Conservation (phyloP, 2,113 vertebrate species). For the Cygnus buccinator region DNA sequence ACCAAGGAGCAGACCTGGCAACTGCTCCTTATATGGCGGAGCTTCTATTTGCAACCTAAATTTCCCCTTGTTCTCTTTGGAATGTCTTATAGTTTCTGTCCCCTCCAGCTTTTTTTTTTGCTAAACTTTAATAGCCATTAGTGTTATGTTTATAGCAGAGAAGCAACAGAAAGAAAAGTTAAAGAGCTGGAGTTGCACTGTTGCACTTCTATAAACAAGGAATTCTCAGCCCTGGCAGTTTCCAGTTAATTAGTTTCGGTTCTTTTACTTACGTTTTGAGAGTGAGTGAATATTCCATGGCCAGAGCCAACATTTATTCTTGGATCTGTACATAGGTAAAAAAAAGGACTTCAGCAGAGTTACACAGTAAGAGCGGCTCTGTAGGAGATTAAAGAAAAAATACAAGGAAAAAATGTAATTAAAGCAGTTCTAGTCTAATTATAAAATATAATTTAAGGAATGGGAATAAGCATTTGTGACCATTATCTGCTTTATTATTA, state of each 20-base stretch:
- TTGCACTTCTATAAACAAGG: background rate
- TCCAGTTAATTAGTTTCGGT: background rate
- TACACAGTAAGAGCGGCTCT: background rate
- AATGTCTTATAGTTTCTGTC: background rate
- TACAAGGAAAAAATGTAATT: background rate
- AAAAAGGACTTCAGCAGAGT: background rate
- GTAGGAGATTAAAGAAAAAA: background rate
- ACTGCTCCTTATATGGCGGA: background rate
- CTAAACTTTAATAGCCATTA: background rate
- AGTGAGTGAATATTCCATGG: background rate
- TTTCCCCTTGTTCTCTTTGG: background rate
- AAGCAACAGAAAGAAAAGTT: background rate
- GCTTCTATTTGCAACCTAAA: background rate
- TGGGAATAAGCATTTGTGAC: background rate
- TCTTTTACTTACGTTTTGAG: conserved; percentile 12
- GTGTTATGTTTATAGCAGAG: background rate
- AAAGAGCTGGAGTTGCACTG: background rate
- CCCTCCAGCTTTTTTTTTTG: background rate
- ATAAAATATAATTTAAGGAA: background rate
- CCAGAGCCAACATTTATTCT: background rate
- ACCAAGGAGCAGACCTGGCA: background rate
- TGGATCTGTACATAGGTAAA: background rate
- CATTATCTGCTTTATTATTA: background rate
- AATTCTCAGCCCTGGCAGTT: background rate
- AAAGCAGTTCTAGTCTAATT: background rate